phyloP scores from a whole-genome alignment of 92 coral and sea anemone genomes.

The Siderastrea radians region DNA sequence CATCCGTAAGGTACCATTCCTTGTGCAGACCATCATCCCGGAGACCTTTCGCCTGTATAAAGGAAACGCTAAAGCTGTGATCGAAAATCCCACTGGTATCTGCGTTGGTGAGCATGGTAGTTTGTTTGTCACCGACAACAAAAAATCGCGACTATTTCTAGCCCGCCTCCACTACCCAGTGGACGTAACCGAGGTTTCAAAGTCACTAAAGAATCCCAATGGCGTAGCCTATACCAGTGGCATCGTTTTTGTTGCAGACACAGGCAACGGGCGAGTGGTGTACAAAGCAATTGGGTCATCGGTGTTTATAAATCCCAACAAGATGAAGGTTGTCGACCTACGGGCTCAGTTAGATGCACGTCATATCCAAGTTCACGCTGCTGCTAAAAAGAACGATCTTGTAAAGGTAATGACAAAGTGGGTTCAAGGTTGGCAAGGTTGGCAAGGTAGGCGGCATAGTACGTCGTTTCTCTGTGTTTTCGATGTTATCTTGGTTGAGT shows the following conservation, averaged over 20 bases:
- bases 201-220: constrained; percentile 32
- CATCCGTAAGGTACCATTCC: constrained; percentile 29
- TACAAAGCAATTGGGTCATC: constrained; percentile 41
- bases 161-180: constrained; percentile 64
- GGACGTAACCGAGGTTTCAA: constrained; percentile 54
- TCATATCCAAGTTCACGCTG: background rate
- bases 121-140: constrained; percentile 46
- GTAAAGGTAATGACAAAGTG: constrained; percentile 21
- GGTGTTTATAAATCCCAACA: constrained; percentile 38
- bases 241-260: constrained; percentile 45
- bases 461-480: too few species aligned
- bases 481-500: too few species aligned
- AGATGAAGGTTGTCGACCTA: constrained; percentile 44
- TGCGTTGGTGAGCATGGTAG: constrained; percentile 58
- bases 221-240: constrained; percentile 25
- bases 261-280: constrained; percentile 14
- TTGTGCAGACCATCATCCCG: constrained; percentile 55
- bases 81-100: constrained; percentile 47
- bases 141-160: constrained; percentile 29
- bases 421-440: too few species aligned
- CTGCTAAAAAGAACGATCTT: constrained; percentile 22
- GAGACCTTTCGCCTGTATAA: constrained; percentile 38
- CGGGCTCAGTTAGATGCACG: constrained; percentile 18
- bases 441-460: too few species aligned
- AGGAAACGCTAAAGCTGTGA: constrained; percentile 51